Percentiles rank a stretch among this genome's conserved stretches.
Evolutionary conservation across 2,797 vertebrate genomes (phyloP).

Genomic region (Acrocephalus scirpaceus): DNA sequence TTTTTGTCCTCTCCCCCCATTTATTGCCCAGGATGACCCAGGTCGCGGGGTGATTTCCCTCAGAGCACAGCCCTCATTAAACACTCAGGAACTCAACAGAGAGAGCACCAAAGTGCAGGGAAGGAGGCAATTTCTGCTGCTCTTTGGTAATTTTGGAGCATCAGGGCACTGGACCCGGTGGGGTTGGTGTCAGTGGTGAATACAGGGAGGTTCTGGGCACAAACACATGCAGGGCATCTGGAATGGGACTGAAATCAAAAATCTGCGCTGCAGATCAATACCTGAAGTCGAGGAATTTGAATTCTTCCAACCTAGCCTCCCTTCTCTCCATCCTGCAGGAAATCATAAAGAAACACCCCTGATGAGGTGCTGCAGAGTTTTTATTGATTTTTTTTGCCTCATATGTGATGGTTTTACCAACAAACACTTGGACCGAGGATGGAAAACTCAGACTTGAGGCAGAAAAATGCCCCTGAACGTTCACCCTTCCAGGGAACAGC

Average conservation of each 20-base stretch:
- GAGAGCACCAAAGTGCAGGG: neutral
- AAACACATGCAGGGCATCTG: fast-evolving
- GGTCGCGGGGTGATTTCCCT: neutral
- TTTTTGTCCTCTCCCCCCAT: neutral
- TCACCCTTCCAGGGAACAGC: neutral
- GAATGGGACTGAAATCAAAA: neutral
- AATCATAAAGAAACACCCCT: neutral
- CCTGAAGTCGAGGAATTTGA: fast-evolving
- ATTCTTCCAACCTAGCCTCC: neutral
- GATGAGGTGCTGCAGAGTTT: fast-evolving
- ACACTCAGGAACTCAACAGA: fast-evolving
- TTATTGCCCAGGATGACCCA: neutral
- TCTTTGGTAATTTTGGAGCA: neutral
- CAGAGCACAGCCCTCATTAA: neutral
- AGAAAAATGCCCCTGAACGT: neutral
- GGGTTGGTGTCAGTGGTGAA: neutral
- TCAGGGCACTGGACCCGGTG: fast-evolving
- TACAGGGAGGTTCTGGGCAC: neutral
- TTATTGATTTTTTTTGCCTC: neutral
- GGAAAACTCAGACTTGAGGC: neutral
- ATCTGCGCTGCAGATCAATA: neutral
- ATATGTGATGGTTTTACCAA: neutral
- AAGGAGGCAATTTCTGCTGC: neutral
- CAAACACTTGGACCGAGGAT: neutral
- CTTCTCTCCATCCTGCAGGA: neutral